Conservation (phyloP, 2,888 invertebrate species). For the Drosophila diplacantha region DNA sequence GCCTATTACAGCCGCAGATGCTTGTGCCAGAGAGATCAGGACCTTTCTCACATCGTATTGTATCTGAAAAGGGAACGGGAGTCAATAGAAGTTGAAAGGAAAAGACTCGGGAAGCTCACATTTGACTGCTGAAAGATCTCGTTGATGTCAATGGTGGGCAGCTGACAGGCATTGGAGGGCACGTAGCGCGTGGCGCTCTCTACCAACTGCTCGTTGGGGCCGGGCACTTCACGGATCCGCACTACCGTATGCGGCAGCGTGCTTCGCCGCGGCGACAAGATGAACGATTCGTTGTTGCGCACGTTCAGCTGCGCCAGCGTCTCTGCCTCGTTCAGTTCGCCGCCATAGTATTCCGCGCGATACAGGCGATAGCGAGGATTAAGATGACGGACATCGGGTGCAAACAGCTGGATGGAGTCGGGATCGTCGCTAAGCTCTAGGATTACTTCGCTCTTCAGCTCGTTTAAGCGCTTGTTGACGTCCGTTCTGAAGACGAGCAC, state of each 20-base stretch:
- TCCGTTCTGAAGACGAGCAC: conserved; percentile 70
- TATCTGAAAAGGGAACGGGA: conserved; percentile 77
- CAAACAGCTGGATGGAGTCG: conserved; percentile 73
- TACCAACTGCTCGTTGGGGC: conserved; percentile 79
- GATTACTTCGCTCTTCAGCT: conserved; percentile 75
- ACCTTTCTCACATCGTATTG: conserved; percentile 84
- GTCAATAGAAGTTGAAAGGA: not conserved
- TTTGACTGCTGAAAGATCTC: conserved; percentile 78
- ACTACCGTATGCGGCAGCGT: conserved; percentile 65
- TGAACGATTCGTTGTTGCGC: conserved; percentile 73
- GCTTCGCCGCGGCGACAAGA: conserved; percentile 70
- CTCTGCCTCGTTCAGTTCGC: conserved; percentile 68
- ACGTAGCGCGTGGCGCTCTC: conserved; percentile 78
- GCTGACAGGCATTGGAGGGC: conserved; percentile 67
- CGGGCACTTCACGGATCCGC: conserved; percentile 75
- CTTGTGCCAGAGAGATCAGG: conserved; percentile 82
- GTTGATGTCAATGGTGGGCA: conserved; percentile 77
- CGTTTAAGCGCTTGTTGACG: conserved; percentile 66
- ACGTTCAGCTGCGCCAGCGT: conserved; percentile 69
- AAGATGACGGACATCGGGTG: conserved; percentile 72
- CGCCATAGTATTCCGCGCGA: conserved; percentile 71
- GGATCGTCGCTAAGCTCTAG: conserved; percentile 75
- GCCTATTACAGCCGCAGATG: conserved; percentile 80
- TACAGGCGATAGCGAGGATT: conserved; percentile 74
- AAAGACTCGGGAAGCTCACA: conserved; percentile 65